Percentiles rank a stretch among this genome's conserved stretches.
Evolutionary conservation across 2,113 vertebrate genomes (phyloP).

Genomic region (Perccottus glenii): DNA sequence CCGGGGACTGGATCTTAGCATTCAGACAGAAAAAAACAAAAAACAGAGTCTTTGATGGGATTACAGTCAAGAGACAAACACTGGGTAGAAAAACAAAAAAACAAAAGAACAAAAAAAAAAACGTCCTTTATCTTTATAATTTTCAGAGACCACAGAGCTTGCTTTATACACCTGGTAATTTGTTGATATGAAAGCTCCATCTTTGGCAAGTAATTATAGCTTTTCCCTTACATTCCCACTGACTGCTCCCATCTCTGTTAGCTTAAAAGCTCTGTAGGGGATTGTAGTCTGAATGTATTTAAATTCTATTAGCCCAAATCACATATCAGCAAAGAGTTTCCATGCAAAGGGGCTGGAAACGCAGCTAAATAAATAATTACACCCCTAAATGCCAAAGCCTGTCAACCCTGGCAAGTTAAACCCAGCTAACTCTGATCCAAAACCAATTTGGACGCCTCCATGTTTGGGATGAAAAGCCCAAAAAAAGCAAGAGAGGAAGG

Average conservation of each 20-base stretch:
- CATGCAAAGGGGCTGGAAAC: slow-evolving; percentile 1
- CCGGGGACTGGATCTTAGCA: slow-evolving; percentile 42
- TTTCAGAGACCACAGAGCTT: slow-evolving; percentile 52
- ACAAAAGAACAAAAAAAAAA: slow-evolving; percentile 6
- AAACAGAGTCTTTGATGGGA: slow-evolving; percentile 70
- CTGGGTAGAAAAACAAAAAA: slow-evolving; percentile 23
- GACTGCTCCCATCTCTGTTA: slow-evolving; percentile 43
- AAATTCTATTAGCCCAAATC: slow-evolving; percentile 66
- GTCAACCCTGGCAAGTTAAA: slow-evolving; percentile 23
- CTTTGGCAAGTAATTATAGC: slow-evolving; percentile 64
- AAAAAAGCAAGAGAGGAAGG: slow-evolving; percentile 22
- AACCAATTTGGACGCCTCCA: slow-evolving; percentile 21
- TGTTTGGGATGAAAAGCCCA: slow-evolving; percentile 16
- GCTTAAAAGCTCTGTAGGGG: slow-evolving; percentile 55
- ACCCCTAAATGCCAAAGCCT: slow-evolving; percentile 41
- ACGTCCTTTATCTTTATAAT: slow-evolving; percentile 48
- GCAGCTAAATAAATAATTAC: slow-evolving; percentile 48
- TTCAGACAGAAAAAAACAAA: slow-evolving; percentile 54
- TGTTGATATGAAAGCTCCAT: slow-evolving; percentile 65
- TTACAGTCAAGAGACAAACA: slow-evolving; percentile 69
- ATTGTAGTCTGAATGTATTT: slow-evolving; percentile 54
- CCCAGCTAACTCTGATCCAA: slow-evolving; percentile 26
- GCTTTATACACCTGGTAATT: slow-evolving; percentile 64
- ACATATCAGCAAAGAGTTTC: slow-evolving; percentile 41
- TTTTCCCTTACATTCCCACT: slow-evolving; percentile 39